These are phyloP conservation scores for Cheilosia soror DNA, from an alignment of 2,888 invertebrate genomes.

Conservation along the genomic window DNA sequence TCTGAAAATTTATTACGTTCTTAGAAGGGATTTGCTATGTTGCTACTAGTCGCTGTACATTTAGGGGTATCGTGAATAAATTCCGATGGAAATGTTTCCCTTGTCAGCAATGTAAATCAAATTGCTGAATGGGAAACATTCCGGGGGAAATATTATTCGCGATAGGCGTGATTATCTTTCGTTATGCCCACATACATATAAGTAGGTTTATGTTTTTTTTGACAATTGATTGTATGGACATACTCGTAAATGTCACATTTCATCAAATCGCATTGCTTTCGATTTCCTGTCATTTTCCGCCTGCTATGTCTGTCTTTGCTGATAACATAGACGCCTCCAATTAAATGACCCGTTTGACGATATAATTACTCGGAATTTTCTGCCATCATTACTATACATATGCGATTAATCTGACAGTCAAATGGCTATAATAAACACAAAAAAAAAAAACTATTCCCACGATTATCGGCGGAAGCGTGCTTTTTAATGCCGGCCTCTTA, in stretches of 20 bases:
- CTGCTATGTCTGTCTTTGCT: constrained; percentile 8
- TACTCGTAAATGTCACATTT: constrained; percentile 62
- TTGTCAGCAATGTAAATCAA: too few relatives aligned
- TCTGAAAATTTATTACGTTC: constrained; percentile 60
- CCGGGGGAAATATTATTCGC: too few relatives aligned
- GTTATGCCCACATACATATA: constrained; percentile 41
- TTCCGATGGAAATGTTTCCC: too few relatives aligned
- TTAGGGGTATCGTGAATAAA: too few relatives aligned
- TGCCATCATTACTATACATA: not conserved
- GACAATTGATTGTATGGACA: constrained; percentile 47
- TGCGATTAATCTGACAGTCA: constrained; percentile 50
- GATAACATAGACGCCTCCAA: constrained; percentile 64
- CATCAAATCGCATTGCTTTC: constrained; percentile 61
- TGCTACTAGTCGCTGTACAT: not conserved
- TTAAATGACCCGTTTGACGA: constrained; percentile 63
- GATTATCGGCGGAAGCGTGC: constrained; percentile 59
- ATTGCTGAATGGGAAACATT: too few relatives aligned
- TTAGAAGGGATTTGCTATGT: constrained; percentile 37
- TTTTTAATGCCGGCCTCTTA: constrained; percentile 44
- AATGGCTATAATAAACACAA: constrained; percentile 39
- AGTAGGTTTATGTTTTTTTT: constrained; percentile 33
- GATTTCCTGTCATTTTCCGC: constrained; percentile 72
- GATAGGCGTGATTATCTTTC: too few relatives aligned
- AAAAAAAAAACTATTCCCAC: constrained; percentile 61
- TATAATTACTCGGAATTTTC: constrained; percentile 57